Conservation (phyloP, 2,113 vertebrate species). For the Martes martes region DNA sequence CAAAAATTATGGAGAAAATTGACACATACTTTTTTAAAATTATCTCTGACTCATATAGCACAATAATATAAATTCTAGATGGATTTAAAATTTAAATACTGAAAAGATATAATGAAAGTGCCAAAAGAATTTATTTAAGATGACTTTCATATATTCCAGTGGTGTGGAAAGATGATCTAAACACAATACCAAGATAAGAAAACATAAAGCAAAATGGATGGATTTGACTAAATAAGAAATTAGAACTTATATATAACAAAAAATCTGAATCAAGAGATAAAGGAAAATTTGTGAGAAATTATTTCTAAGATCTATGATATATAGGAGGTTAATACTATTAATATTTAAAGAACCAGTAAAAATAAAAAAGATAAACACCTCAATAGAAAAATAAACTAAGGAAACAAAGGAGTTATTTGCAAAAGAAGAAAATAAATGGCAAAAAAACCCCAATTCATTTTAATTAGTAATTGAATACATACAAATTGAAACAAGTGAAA, state of each 20-base stretch:
- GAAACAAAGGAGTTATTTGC: not conserved
- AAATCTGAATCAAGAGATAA: not conserved
- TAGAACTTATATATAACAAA: not conserved
- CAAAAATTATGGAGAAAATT: not conserved
- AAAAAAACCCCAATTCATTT: not conserved
- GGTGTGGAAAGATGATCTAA: not conserved
- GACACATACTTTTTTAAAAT: not conserved
- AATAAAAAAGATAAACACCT: not conserved
- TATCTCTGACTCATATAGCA: not conserved
- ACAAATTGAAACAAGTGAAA: not conserved
- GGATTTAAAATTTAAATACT: not conserved
- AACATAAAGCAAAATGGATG: not conserved
- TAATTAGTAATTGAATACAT: not conserved
- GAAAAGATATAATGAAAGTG: not conserved
- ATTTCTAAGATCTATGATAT: not conserved
- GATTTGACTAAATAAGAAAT: not conserved
- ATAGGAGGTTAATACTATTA: not conserved
- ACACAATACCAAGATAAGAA: not conserved
- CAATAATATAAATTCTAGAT: not conserved
- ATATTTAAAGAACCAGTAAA: not conserved
- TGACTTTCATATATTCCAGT: not conserved
- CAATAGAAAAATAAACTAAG: not conserved
- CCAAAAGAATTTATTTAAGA: not conserved
- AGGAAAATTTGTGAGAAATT: not conserved
- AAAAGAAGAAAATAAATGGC: not conserved